Evolutionary conservation across 2,888 invertebrate species (phyloP).

Genomic region (Acleris laterana): DNA sequence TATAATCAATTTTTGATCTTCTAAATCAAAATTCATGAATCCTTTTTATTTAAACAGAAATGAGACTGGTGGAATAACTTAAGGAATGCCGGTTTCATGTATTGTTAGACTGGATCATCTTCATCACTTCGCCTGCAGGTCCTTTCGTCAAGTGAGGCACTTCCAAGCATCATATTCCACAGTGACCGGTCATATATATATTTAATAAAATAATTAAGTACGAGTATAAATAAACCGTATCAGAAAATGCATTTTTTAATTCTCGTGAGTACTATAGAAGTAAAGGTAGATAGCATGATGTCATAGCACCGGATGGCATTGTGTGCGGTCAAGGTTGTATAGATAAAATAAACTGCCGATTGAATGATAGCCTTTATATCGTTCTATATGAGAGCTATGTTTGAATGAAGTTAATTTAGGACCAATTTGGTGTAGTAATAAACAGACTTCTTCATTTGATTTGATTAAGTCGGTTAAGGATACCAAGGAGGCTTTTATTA

Average conservation of each 20-base stretch:
- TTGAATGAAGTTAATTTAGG: conserved; percentile 3
- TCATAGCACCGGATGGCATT: conserved; percentile 21
- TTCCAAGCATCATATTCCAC: too few relatives aligned
- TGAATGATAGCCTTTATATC: conserved; percentile 6
- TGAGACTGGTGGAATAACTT: too few relatives aligned
- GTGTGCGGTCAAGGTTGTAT: conserved; percentile 32
- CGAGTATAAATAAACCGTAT: too few relatives aligned
- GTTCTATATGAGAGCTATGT: conserved; percentile 3
- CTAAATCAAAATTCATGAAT: too few relatives aligned
- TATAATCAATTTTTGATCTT: not conserved
- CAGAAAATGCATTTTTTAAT: too few relatives aligned
- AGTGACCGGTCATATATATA: too few relatives aligned
- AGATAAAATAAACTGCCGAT: conserved; percentile 16
- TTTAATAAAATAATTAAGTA: too few relatives aligned
- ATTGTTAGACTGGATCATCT: too few relatives aligned
- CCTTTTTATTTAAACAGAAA: too few relatives aligned
- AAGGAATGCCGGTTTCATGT: too few relatives aligned
- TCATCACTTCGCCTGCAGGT: too few relatives aligned
- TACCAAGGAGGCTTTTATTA: conserved; percentile 1
- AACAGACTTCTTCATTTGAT: not conserved
- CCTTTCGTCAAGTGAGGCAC: too few relatives aligned
- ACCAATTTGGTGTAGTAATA: not conserved
- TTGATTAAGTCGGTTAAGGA: not conserved
- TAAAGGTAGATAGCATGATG: conserved; percentile 16
- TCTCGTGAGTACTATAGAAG: not conserved